Base-by-base conservation (phyloP, 2,113 vertebrate genomes). In the Aegotheles bennettii region DNA sequence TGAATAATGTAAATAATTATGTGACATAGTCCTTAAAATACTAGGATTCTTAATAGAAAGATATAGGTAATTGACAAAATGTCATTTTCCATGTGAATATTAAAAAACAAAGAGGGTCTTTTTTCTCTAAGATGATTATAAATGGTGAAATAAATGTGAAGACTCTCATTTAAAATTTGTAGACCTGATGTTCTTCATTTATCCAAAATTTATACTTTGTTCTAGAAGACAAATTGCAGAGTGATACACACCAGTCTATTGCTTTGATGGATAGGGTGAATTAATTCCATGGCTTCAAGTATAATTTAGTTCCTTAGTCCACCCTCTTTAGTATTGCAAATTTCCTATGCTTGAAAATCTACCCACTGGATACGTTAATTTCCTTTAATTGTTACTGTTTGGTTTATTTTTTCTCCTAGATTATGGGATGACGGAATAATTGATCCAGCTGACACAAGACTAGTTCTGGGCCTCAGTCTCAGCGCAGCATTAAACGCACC, bases 371-470 rank as follows among this genome's bases (percentile, higher is more conserved):
- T 67, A 15, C 74, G 42, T 76, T 71, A 26, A 73, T 69, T 60
- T 63, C 12, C 12, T 63, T 69, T 92, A 73, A 59, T 76, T 33
- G 3, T 67, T 93, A 23, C 43, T 25, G 3, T 21, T 40, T 94
- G 70, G 10, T 96, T 61, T 17, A 11, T 64, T 47, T 69, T 97
- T 45, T 23, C 10, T 6, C 9, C 63, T 68, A 99, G 99, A 90
- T 96, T 99, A 38, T 99, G 99, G 99, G 99, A 99, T 91, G 99
- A 99, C 7, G 99, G 99, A 42, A 99, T 99, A 82, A 99, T 99
- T 83, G 99, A 99, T 91, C 99, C 99, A 16, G 98, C 97, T 40
- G 99, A 99, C 84, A 99, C 99, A 50, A 99, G 99, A 54, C 91
- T 99, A 80, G 98, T 99, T 89, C 91, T 99, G 92, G 99, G 99